Conservation (phyloP, 2,113 vertebrate genomes). For the Vicugna pacos region DNA sequence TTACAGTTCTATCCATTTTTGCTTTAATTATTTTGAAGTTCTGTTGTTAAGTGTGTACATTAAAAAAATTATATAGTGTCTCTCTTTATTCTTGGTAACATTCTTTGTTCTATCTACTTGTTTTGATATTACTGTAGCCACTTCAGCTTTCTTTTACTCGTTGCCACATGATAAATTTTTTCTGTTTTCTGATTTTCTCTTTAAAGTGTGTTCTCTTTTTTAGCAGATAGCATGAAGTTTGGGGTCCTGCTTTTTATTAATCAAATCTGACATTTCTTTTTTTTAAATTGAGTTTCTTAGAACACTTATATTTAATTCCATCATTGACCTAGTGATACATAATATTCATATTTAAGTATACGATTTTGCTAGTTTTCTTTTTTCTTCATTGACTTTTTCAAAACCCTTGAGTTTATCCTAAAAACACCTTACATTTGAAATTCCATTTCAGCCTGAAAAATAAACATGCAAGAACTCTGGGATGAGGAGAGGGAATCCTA, state of each 20-base stretch:
- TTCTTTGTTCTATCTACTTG: background rate
- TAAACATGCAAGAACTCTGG: accelerated
- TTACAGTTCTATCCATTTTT: background rate
- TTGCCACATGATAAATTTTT: background rate
- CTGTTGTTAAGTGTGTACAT: background rate
- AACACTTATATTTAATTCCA: background rate
- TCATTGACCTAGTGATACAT: background rate
- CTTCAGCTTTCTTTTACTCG: background rate
- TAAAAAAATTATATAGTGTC: background rate
- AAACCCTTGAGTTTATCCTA: background rate
- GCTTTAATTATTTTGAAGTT: slow-evolving; percentile 16
- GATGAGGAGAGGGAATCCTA: background rate
- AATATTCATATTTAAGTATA: background rate
- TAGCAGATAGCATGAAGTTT: background rate
- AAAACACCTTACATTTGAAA: background rate
- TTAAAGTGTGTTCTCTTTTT: background rate
- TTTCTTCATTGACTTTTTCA: background rate
- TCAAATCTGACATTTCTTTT: slow-evolving; percentile 2
- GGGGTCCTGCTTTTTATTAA: background rate
- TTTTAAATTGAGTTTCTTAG: background rate
- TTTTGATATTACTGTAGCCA: background rate
- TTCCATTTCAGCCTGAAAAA: slow-evolving; percentile 17
- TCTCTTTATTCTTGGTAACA: background rate
- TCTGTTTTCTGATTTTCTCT: background rate
- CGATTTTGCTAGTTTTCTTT: background rate